A percentile compares a stretch with the other conserved stretches of the same genome.
Evolutionary conservation across 1,140 invertebrate species (phyloP).

Genomic region (Rhopalosiphum maidis): DNA sequence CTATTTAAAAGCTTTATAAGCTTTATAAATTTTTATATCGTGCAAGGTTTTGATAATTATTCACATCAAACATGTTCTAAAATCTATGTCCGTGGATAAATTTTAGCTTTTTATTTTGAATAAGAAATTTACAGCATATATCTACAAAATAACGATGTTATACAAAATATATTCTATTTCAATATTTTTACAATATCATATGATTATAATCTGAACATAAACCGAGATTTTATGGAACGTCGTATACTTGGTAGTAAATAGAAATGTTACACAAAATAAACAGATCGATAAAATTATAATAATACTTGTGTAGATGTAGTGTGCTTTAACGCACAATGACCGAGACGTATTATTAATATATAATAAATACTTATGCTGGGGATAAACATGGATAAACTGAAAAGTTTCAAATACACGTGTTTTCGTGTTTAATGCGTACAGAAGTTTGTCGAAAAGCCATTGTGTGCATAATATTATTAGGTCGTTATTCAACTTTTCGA

Average conservation of each 20-base stretch:
- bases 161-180: too few species aligned
- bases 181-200: too few species aligned
- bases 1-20: too few species aligned
- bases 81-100: too few species aligned
- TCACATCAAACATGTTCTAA: too few species aligned
- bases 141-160: too few species aligned
- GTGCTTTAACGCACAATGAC: neutral
- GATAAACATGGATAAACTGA: neutral
- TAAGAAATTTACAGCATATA: too few species aligned
- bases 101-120: too few species aligned
- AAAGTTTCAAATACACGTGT: neutral
- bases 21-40: too few species aligned
- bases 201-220: too few species aligned
- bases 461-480: slow-evolving; percentile 17
- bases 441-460: neutral
- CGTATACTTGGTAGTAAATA: neutral
- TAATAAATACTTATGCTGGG: neutral
- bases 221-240: too few species aligned
- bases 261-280: neutral
- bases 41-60: too few species aligned
- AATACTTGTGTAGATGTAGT: neutral
- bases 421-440: neutral
- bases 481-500: slow-evolving; percentile 11
- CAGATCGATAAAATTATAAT: neutral
- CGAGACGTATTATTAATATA: neutral